Evolutionary conservation across 2,797 vertebrate genomes (phyloP).

Genomic region (Hippopotamyrus pictus): DNA sequence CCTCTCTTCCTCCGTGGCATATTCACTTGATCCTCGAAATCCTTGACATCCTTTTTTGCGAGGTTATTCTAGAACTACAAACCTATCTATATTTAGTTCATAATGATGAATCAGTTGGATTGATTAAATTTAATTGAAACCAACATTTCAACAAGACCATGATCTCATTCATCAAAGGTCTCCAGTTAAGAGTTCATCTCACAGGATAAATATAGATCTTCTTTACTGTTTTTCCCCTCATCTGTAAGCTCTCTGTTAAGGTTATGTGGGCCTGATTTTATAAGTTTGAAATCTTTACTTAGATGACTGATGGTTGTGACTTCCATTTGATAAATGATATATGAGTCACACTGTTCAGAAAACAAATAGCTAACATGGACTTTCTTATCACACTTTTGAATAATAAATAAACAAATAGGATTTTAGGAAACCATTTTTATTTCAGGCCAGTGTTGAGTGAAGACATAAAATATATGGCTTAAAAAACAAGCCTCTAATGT

Average conservation of each 20-base stretch:
- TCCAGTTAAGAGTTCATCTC: slow-evolving; percentile 19
- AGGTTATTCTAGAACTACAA: slow-evolving; percentile 44
- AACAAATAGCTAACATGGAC: slow-evolving; percentile 16
- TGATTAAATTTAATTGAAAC: slow-evolving; percentile 46
- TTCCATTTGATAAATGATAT: not conserved
- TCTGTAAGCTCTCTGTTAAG: not conserved
- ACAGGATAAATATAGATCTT: slow-evolving; percentile 22
- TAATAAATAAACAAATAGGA: not conserved
- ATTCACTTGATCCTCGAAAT: slow-evolving; percentile 45
- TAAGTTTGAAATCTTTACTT: not conserved
- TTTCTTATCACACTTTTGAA: not conserved
- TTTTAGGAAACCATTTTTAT: not conserved
- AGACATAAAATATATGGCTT: not conserved
- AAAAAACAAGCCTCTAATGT: not conserved
- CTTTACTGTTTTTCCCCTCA: not conserved
- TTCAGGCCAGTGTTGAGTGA: not conserved
- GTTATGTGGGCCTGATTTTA: not conserved
- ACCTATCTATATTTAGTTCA: slow-evolving; percentile 45
- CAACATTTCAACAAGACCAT: slow-evolving; percentile 24
- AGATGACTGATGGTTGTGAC: not conserved
- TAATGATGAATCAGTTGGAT: slow-evolving; percentile 44
- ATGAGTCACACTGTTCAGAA: not conserved
- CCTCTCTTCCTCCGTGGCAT: slow-evolving; percentile 21
- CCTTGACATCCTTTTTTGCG: slow-evolving; percentile 50
- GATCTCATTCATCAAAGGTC: slow-evolving; percentile 24